These are phyloP conservation scores for Hippocampus mohnikei DNA, from an alignment of 2,113 vertebrate species.

Conservation along the genomic window DNA sequence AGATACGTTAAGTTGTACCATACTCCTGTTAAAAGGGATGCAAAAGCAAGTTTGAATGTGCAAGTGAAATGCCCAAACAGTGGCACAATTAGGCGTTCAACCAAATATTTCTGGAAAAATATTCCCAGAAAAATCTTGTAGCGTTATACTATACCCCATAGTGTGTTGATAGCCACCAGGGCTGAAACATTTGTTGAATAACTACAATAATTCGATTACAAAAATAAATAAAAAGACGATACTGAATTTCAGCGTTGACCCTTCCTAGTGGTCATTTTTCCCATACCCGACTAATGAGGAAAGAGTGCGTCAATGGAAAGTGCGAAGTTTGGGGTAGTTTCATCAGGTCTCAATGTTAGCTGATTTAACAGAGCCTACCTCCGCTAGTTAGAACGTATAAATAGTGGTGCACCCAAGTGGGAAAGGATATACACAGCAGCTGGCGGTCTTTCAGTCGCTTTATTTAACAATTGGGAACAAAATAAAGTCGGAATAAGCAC, in stretches of 20 bases:
- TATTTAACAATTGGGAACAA: too few species aligned
- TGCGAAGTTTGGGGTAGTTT: too few species aligned
- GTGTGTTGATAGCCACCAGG: not conserved
- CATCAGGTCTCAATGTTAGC: too few species aligned
- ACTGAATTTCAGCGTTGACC: not conserved
- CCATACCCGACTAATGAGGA: too few species aligned
- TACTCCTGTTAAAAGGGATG: not conserved
- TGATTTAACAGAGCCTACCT: too few species aligned
- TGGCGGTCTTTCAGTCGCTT: too few species aligned
- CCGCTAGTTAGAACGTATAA: too few species aligned
- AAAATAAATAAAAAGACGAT: too few species aligned
- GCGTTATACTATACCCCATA: not conserved
- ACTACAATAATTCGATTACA: not conserved
- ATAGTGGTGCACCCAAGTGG: too few species aligned
- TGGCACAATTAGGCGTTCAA: not conserved
- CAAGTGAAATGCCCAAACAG: not conserved
- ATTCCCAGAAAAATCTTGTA: not conserved
- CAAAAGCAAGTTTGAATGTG: not conserved
- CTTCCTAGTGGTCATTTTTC: not conserved
- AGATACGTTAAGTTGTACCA: not conserved
- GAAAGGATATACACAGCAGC: too few species aligned
- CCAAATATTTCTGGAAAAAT: not conserved
- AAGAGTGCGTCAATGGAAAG: too few species aligned
- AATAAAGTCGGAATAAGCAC: too few species aligned
- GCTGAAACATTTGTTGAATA: not conserved